Evolutionary conservation across 1,140 invertebrate species (phyloP).

Genomic region (Ephestia elutella): DNA sequence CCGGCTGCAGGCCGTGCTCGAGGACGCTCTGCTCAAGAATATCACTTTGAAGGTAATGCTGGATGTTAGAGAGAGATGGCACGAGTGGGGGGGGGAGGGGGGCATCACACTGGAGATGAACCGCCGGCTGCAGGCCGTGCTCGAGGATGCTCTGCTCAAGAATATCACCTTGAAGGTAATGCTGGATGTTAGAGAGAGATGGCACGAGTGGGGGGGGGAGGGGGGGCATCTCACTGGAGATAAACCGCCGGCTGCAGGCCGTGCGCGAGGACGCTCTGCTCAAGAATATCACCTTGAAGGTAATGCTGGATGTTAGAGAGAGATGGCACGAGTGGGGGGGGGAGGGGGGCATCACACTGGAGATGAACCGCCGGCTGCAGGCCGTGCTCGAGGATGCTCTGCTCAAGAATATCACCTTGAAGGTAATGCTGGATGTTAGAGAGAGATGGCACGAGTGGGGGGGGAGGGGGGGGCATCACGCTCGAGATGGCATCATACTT

Average conservation of each 20-base stretch:
- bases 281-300: too few relatives aligned
- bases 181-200: too few relatives aligned
- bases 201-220: too few relatives aligned
- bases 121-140: conserved; percentile 89
- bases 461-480: too few relatives aligned
- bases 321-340: conserved; percentile 62
- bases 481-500: too few relatives aligned
- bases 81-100: conserved; percentile 51
- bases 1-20: conserved; percentile 92
- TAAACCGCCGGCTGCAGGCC: too few relatives aligned
- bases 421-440: too few relatives aligned
- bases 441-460: too few relatives aligned
- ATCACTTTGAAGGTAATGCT: conserved; percentile 94
- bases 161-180: conserved; percentile 96
- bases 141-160: conserved; percentile 94
- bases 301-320: too few relatives aligned
- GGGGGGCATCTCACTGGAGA: too few relatives aligned
- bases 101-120: conserved; percentile 90
- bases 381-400: conserved; percentile 93
- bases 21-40: conserved; percentile 95
- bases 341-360: conserved; percentile 78
- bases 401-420: conserved; percentile 96
- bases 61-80: too few relatives aligned
- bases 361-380: conserved; percentile 94
- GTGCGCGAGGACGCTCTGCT: too few relatives aligned